These are phyloP conservation scores for Amphimallon solstitiale DNA, from an alignment of 2,888 invertebrate genomes.

Conservation along the genomic window DNA sequence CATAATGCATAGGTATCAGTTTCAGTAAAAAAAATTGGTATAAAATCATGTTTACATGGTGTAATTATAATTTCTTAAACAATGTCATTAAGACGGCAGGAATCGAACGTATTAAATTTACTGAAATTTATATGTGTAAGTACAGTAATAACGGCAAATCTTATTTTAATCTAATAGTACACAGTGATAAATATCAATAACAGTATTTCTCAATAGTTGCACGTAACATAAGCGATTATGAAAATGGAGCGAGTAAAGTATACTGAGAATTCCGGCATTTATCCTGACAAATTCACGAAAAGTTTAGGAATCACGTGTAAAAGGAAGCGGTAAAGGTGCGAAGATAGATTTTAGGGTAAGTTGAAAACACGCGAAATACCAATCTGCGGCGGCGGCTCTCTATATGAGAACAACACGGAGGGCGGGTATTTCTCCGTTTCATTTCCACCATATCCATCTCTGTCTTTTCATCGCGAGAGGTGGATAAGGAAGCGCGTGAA, in stretches of 20 bases:
- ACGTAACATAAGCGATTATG: background rate
- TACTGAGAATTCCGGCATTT: constrained; percentile 9
- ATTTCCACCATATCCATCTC: constrained; percentile 3
- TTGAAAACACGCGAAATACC: constrained; percentile 62
- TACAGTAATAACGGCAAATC: no score
- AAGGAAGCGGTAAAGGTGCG: constrained; percentile 59
- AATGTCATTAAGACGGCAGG: no score
- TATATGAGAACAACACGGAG: constrained; percentile 40
- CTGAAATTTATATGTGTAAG: no score
- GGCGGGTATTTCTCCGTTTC: constrained; percentile 35
- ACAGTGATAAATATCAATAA: constrained; percentile 4
- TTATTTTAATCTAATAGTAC: background rate
- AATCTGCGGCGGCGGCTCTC: constrained; percentile 60
- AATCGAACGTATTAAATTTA: no score
- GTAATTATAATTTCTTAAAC: background rate
- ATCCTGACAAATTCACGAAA: constrained; percentile 34
- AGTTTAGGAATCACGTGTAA: constrained; percentile 50
- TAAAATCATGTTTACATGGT: background rate
- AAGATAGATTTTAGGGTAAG: constrained; percentile 60
- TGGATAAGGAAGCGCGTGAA: constrained; percentile 42
- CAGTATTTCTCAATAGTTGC: background rate
- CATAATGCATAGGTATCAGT: no score
- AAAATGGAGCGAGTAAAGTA: constrained; percentile 4
- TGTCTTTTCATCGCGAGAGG: constrained; percentile 19
- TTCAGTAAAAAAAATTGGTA: no score